Base-by-base conservation (phyloP, 2,888 invertebrate genomes). In the Rhyacophila evoluta region DNA sequence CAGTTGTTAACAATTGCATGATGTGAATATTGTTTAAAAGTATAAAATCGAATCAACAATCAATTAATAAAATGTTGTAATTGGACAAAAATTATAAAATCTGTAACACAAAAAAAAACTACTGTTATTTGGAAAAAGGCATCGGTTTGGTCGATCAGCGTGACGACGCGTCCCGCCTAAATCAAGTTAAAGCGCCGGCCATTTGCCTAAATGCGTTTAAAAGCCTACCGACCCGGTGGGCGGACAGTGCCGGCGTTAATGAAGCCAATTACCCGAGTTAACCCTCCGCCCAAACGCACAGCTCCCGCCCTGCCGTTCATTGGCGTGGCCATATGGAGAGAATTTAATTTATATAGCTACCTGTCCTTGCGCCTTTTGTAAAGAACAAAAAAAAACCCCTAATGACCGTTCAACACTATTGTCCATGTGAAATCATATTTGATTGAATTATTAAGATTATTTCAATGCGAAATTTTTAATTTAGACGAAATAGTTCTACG, bases 221-320 rank as follows among this genome's bases (percentile, higher is more conserved):
- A 81, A 78, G 78, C 81, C 75, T 55, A 76, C 74, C 74, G 38
- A 67, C 27, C 38, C 75, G 72, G 67, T 68, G 78, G 75, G 67
- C 75, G 78, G 39, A 72, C 74, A 70, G 78, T 36, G 68, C 73
- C 75, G 68, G 77, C 81, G 81, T 79, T 81, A 77, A 81, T 81
- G 81, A 79, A 81, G 79, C 81, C 81, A 81, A 81, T 81, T 81
- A 81, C 70, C 72, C 74, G 77, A 81, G 77, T 81, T 81, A 77
- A 77, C 78, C 79, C 78, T 15, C 72, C 77, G 41, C 77, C 73
- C 29, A 33, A 41, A 71, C 76, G 69, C 41, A 33, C 71, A 12
- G 25, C 29, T 33, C 76, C 72, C 72, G 72, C 72, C 72, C 19
- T 3, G 10, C 72, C 33, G 36, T 5, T 25, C 72, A 33, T 27